Evolutionary conservation across 2,113 vertebrate genomes (phyloP).

Genomic region (Ictidomys tridecemlineatus): DNA sequence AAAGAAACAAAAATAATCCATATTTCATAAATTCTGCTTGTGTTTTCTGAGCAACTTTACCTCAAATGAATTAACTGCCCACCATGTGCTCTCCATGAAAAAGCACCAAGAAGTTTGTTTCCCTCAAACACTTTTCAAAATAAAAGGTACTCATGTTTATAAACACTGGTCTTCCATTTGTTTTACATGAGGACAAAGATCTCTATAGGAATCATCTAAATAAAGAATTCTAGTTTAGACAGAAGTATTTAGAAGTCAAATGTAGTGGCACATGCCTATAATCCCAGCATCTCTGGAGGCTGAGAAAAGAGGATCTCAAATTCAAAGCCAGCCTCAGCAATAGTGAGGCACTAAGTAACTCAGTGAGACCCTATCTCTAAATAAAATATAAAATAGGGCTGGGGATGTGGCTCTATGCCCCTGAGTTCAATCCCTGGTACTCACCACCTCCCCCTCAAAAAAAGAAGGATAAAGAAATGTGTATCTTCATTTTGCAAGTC

Average conservation of each 20-base stretch:
- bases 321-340: too few species aligned
- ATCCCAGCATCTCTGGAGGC: too few species aligned
- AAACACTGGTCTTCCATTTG: conserved; percentile 15
- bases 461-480: too few species aligned
- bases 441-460: too few species aligned
- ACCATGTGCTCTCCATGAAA: conserved; percentile 30
- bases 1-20: background rate
- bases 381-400: too few species aligned
- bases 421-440: too few species aligned
- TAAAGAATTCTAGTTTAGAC: conserved; percentile 35
- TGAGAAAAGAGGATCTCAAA: too few species aligned
- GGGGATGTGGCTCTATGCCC: too few species aligned
- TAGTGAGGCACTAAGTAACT: too few species aligned
- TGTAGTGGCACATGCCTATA: too few species aligned
- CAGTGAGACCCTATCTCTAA: too few species aligned
- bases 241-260: background rate
- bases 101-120: conserved; percentile 31
- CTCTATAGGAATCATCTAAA: background rate
- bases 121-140: conserved; percentile 3
- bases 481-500: too few species aligned
- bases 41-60: background rate
- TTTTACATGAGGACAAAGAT: background rate
- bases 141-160: background rate
- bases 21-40: background rate
- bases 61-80: background rate